Conservation (phyloP, 2,888 invertebrate genomes). For the Cheilosia pagana region DNA sequence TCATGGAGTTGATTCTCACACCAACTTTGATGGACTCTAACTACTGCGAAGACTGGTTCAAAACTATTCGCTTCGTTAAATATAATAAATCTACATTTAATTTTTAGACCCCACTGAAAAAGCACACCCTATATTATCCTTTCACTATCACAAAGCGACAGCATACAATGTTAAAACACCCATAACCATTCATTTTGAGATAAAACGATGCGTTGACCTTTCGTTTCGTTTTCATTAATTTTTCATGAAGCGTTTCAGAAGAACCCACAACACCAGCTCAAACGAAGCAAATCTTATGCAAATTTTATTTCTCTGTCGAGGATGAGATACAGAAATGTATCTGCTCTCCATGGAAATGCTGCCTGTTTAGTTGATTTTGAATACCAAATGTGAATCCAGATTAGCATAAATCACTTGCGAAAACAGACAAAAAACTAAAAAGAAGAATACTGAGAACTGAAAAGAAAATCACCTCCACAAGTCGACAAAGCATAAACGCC, state of each 20-base stretch:
- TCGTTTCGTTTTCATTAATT: slow-evolving; percentile 45
- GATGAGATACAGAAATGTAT: slow-evolving; percentile 46
- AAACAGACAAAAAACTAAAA: slow-evolving; percentile 1
- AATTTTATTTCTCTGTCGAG: slow-evolving; percentile 47
- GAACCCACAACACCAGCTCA: slow-evolving; percentile 18
- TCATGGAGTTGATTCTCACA: too few species aligned
- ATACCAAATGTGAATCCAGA: slow-evolving; percentile 47
- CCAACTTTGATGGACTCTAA: too few species aligned
- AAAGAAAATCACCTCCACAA: slow-evolving; percentile 19
- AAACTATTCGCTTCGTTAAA: too few species aligned
- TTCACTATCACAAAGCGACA: slow-evolving; percentile 15
- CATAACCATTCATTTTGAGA: slow-evolving; percentile 4
- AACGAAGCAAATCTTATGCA: slow-evolving; percentile 36
- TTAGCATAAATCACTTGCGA: slow-evolving; percentile 38
- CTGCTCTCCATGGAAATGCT: slow-evolving; percentile 44
- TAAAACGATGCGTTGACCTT: slow-evolving; percentile 59
- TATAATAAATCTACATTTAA: neutral
- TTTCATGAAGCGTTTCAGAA: slow-evolving; percentile 33
- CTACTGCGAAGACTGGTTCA: too few species aligned
- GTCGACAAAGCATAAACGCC: slow-evolving; percentile 18
- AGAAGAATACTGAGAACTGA: slow-evolving; percentile 19
- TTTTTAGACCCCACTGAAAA: neutral
- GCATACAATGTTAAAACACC: neutral
- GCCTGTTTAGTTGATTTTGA: slow-evolving; percentile 39
- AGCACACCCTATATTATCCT: slow-evolving; percentile 1